Evolutionary conservation across 1,140 invertebrate species (phyloP).

Genomic region (Glossosoma conforme): DNA sequence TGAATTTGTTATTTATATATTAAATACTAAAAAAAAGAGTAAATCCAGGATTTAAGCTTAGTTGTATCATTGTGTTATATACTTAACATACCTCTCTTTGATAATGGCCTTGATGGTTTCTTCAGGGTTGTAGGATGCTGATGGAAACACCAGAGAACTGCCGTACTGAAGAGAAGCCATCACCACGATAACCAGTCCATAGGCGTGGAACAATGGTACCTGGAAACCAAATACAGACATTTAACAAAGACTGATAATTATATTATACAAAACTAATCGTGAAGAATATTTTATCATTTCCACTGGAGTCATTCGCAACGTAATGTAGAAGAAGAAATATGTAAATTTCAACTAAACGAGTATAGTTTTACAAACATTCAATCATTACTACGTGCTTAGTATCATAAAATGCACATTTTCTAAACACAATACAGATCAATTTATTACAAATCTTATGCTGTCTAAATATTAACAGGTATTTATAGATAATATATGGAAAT

Average conservation of each 20-base stretch:
- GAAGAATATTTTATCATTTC: no score
- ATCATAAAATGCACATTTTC: no score
- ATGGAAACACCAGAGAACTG: slow-evolving; percentile 65
- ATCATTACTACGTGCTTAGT: no score
- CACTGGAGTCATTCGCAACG: no score
- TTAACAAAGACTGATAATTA: background rate
- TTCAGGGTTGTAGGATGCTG: slow-evolving; percentile 62
- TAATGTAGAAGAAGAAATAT: background rate
- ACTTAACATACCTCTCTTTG: slow-evolving; percentile 62
- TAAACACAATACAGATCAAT: no score
- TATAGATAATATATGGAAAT: no score
- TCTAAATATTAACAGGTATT: no score
- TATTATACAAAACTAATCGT: background rate
- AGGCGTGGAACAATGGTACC: slow-evolving; percentile 91
- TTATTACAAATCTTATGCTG: no score
- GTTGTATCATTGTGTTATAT: no score
- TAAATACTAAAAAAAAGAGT: no score
- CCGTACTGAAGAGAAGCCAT: slow-evolving; percentile 60
- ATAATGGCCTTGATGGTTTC: slow-evolving; percentile 61
- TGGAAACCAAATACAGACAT: slow-evolving; percentile 55
- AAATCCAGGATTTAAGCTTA: no score
- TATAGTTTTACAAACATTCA: no score
- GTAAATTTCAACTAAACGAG: background rate
- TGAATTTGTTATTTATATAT: background rate
- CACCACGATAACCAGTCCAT: slow-evolving; percentile 71